Evolutionary conservation across 2,888 invertebrate genomes (phyloP), one percentile per base, ranked within the genome.

Genomic region (Chloroclystis v-ata): DNA sequence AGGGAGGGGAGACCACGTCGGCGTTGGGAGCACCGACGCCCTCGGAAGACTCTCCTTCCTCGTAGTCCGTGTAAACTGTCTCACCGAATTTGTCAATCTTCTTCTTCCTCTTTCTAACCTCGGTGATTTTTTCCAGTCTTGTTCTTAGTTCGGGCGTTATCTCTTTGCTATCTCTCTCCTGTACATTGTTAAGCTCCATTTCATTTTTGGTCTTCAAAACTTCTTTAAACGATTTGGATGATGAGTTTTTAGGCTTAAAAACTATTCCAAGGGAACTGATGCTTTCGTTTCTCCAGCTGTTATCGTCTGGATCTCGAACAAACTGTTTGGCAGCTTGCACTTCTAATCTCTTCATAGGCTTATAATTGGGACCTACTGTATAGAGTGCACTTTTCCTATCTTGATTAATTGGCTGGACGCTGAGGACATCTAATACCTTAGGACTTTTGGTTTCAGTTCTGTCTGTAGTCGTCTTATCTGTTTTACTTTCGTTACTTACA

Each of bases 281-380:
- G 52, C 87, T 86, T 65, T 86, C 84, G 51, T 86, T 87, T 63
- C 87, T 75, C 87, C 87, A 87, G 50, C 83, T 85, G 47, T 85
- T 85, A 49, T 87, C 87, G 43, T 87, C 86, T 0, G 86, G 87
- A 44, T 87, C 75, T 59, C 85, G 63, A 11, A 80, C 59, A 43
- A 78, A 78, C 2, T 65, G 69, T 52, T 82, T 85, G 1, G 74
- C 65, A 4, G 80, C 74, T 54, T 77, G 77, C 1, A 85, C 72
- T 37, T 85, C 85, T 28, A 86, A 69, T 62, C 82, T 85, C 46
- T 85, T 86, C 60, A 82, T 71, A 4, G 80, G 79, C 48, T 78
- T 86, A 51, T 87, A 87, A 52, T 78, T 82, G 2, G 79, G 68
- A 42, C 65, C 78, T 0, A 82, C 75, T 4, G 79, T 60, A 54